Conservation (phyloP, 2,113 vertebrate species). For the Misgurnus anguillicaudatus region DNA sequence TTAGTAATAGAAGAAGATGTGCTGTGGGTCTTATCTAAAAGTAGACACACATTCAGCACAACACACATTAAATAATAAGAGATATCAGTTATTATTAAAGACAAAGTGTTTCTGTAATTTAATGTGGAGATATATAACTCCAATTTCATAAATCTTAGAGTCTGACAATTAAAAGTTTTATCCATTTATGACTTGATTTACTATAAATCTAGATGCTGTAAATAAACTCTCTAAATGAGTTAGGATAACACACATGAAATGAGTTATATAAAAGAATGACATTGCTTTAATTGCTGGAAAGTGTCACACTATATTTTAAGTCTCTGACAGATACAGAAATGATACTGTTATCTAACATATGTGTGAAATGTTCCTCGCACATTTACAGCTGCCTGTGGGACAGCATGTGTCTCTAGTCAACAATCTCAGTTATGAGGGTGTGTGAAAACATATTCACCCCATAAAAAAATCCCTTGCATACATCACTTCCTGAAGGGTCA, state of each 20-base stretch:
- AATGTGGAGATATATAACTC: too few relatives aligned
- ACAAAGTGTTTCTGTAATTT: too few relatives aligned
- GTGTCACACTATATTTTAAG: too few relatives aligned
- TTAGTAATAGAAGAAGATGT: neutral
- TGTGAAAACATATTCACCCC: constrained; percentile 23
- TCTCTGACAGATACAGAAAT: neutral
- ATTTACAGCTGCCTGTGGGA: constrained; percentile 18
- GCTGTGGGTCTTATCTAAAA: neutral
- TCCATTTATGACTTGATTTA: too few relatives aligned
- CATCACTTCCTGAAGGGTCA: neutral
- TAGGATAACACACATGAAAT: too few relatives aligned
- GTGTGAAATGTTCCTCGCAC: constrained; percentile 27
- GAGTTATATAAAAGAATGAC: neutral
- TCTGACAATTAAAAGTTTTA: too few relatives aligned
- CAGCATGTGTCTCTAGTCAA: constrained; percentile 23
- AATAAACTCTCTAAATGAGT: too few relatives aligned
- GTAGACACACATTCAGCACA: too few relatives aligned
- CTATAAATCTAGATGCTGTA: too few relatives aligned
- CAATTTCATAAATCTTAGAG: too few relatives aligned
- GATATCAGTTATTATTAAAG: too few relatives aligned
- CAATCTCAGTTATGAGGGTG: constrained; percentile 40
- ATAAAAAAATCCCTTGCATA: neutral
- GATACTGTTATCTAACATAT: constrained; percentile 24
- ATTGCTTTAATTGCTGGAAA: neutral
- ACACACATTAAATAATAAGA: too few relatives aligned